Base-by-base conservation (phyloP, 2,113 vertebrate species). In the Callorhinus ursinus region DNA sequence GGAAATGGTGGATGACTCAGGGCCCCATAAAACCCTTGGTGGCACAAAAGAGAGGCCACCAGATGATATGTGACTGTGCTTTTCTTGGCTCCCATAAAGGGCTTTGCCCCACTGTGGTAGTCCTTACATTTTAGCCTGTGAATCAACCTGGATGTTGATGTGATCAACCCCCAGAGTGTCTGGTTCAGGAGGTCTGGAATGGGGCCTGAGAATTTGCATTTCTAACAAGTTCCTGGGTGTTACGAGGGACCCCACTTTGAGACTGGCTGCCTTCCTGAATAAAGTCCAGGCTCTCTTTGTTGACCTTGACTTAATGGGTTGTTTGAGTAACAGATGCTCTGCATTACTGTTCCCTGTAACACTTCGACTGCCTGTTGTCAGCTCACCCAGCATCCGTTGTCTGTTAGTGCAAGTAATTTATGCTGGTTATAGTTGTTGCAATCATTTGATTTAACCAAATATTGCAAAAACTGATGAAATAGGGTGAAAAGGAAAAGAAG, bases 41-140 rank as follows among this genome's bases (percentile, higher is more conserved):
- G 87, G 57, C 33, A 31, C 11, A 18, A 28, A 79, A n/a, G 53
- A 15, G 53, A 12, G 31, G 65, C 83, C n/a, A 22, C 46, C 28
- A 36, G 86, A 51, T 16, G 4, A 49, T 4, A 7, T 0, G 16
- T 42, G 90, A 8, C 71, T 46, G 13, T 24, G 49, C 63, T n/a
- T 77, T 89, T 85, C 81, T 80, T 46, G 3, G 33, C 22, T 22
- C 9, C 42, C 22, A 26, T 1, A 0, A 0, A 51, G 86, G 89
- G 6, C 1, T 0, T 55, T 65, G 59, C 49, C 63, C 22, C 13
- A 7, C 13, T 7, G 46, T 4, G 0, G 28, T 15, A 53, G 14
- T 15, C 28, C 61, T 90, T 12, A 53, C 12, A 1, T 36, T 16
- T 10, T 12, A 39, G 13, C 14, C 22, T 7, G 1, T 13, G 19